Evolutionary conservation across 2,797 vertebrate genomes (phyloP).

Genomic region (Chelon auratus): DNA sequence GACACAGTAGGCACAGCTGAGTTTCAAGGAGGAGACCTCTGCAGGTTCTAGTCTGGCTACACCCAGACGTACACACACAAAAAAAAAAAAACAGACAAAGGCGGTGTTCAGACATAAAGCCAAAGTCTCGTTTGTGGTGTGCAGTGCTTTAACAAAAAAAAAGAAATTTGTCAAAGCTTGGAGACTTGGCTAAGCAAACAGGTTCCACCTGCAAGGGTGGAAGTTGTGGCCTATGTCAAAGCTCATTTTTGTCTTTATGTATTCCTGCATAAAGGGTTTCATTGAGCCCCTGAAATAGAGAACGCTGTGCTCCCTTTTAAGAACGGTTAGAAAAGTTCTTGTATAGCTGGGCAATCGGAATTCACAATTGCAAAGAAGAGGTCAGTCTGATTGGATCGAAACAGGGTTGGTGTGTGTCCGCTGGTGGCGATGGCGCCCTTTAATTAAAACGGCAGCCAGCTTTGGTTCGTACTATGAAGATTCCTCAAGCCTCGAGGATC

Average conservation of each 20-base stretch:
- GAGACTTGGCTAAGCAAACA: not conserved
- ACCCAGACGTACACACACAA: not conserved
- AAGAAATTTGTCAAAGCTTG: not conserved
- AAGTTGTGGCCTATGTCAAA: no score
- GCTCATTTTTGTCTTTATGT: not conserved
- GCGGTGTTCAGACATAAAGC: not conserved
- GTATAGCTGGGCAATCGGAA: no score
- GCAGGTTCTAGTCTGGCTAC: not conserved
- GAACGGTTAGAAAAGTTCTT: no score
- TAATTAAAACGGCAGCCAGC: conserved; percentile 22
- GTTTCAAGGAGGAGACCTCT: not conserved
- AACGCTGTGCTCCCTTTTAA: no score
- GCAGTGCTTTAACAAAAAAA: not conserved
- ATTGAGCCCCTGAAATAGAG: no score
- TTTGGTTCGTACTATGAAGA: conserved; percentile 7
- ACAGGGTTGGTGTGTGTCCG: not conserved
- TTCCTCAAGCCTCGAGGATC: conserved; percentile 41
- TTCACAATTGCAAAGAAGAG: no score
- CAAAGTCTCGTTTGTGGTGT: not conserved
- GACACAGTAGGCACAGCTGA: not conserved
- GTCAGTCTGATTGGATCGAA: no score
- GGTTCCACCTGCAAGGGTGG: no score
- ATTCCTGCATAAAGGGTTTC: not conserved
- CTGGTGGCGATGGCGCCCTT: conserved; percentile 13
- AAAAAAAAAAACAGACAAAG: not conserved